Base-by-base conservation (phyloP, 2,113 vertebrate species). In the Diadophis punctatus region DNA sequence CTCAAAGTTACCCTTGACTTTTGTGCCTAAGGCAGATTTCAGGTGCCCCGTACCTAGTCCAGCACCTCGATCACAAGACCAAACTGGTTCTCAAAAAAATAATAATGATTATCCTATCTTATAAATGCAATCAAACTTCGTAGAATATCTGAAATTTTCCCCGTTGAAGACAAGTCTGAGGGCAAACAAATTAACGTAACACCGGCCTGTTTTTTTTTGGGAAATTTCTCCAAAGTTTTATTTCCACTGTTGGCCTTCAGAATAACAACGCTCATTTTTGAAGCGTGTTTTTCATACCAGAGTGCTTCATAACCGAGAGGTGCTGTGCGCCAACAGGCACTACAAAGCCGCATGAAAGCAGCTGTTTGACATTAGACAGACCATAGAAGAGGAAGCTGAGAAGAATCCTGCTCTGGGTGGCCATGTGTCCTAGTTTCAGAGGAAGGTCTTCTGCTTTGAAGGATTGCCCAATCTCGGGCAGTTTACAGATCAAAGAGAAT, bases 291-390 rank as follows among this genome's bases (percentile, higher is more conserved):
- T 93, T 93, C 93, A 93, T 91, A 87, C 93, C 85, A 14, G 91
- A 93, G 58, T 80, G 90, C 93, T 95, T 0, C 56, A 93, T 90
- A 95, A 93, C 55, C 25, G 1, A n/a, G 1, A 0, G 52, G 60
- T 30, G 7, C 46, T 8, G 34, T 12, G 34, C 0, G 93, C 93
- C 93, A 92, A 93, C n/a, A 2, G 85, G 68, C 25, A 12, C 48
- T 53, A 56, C 74, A 4, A 87, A 88, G 89, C 88, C 56, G 90
- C 74, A 12, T 20, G 1, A 14, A 89, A 1, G 94, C 96, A 96
- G 94, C 94, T 96, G 96, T 30, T 90, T 43, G n/a, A 95, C 58
- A 30, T 92, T 58, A 93, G 0, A 0, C 74, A 63, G 55, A 90
- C 63, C 1, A n/a, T 55, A 27, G 56, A 43, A 56, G 49, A 89